A percentile compares a stretch with the other conserved stretches of the same genome.
Evolutionary conservation across 2,797 vertebrate species (phyloP).

Genomic region (Pipistrellus kuhlii): DNA sequence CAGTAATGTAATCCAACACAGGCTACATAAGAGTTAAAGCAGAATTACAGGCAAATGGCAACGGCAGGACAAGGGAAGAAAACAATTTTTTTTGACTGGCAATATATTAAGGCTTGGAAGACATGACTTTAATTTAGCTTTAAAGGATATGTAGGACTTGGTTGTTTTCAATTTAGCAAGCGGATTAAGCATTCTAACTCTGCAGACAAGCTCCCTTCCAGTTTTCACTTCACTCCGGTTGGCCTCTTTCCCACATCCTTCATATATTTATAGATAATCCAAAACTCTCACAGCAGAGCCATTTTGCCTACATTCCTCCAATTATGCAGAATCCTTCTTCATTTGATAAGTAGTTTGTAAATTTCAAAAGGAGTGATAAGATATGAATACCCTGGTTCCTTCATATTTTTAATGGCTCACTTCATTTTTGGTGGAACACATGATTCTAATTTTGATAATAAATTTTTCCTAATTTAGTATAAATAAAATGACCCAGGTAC

Average conservation of each 20-base stretch:
- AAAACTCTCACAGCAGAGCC: neutral
- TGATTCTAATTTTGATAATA: neutral
- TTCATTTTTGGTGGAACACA: conserved; percentile 8
- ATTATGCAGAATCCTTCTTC: neutral
- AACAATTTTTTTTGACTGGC: neutral
- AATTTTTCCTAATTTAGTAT: neutral
- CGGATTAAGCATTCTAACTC: neutral
- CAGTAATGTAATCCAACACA: neutral
- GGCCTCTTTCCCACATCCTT: neutral
- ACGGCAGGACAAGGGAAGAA: neutral
- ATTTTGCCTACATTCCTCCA: neutral
- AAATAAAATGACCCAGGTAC: neutral
- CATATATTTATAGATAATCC: neutral
- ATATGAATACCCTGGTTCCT: neutral
- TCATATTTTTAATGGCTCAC: conserved; percentile 52
- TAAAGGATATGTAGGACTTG: neutral
- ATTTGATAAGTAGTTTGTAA: neutral
- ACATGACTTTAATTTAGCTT: neutral
- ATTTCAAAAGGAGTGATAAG: neutral
- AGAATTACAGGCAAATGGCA: neutral
- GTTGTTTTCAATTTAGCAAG: neutral
- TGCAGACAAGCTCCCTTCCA: neutral
- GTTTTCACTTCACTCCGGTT: neutral
- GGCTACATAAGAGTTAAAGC: neutral
- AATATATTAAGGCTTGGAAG: neutral